Percentiles rank a stretch among this genome's conserved stretches.
phyloP scores from a whole-genome alignment of 2,797 vertebrate genomes.

The Danio kyathit region DNA sequence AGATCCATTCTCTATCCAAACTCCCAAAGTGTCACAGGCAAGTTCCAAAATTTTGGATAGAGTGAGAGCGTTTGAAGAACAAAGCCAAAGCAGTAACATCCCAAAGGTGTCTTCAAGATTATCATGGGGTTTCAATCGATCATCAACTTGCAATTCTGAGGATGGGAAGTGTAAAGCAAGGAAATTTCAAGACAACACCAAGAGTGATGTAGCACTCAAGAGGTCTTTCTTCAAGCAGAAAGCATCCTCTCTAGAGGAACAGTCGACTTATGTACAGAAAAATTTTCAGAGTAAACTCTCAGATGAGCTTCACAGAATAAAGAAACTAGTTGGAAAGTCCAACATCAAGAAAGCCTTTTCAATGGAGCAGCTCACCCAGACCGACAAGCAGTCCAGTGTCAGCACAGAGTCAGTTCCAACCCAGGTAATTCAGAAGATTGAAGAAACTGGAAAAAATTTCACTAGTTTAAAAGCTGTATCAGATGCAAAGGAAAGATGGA shows the following conservation, averaged over 20 bases:
- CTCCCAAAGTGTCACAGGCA: slow-evolving; percentile 82
- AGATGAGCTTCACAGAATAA: slow-evolving; percentile 91
- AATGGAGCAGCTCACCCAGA: slow-evolving; percentile 75
- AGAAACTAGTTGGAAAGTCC: slow-evolving; percentile 86
- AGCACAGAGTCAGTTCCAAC: slow-evolving; percentile 74
- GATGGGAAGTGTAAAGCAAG: slow-evolving; percentile 67
- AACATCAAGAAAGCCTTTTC: slow-evolving; percentile 86
- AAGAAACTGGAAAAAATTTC: slow-evolving; percentile 57
- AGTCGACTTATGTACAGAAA: slow-evolving; percentile 80
- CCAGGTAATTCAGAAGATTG: slow-evolving; percentile 72
- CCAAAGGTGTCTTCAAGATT: slow-evolving; percentile 72
- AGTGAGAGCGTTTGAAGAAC: slow-evolving; percentile 88
- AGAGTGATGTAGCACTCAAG: slow-evolving; percentile 75
- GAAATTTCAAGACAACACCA: slow-evolving; percentile 67
- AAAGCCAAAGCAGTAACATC: slow-evolving; percentile 79
- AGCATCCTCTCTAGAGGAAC: slow-evolving; percentile 90
- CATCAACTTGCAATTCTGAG: slow-evolving; percentile 79
- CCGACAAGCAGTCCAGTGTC: slow-evolving; percentile 64
- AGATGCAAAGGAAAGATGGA: neutral
- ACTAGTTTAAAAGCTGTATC: neutral
- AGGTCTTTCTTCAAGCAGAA: slow-evolving; percentile 86
- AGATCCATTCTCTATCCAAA: slow-evolving; percentile 75
- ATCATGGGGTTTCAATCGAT: slow-evolving; percentile 76
- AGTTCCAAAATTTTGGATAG: slow-evolving; percentile 89
- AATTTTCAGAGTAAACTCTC: slow-evolving; percentile 90